phyloP scores from a whole-genome alignment of 2,113 vertebrate species.

The Crotalus helleri region DNA sequence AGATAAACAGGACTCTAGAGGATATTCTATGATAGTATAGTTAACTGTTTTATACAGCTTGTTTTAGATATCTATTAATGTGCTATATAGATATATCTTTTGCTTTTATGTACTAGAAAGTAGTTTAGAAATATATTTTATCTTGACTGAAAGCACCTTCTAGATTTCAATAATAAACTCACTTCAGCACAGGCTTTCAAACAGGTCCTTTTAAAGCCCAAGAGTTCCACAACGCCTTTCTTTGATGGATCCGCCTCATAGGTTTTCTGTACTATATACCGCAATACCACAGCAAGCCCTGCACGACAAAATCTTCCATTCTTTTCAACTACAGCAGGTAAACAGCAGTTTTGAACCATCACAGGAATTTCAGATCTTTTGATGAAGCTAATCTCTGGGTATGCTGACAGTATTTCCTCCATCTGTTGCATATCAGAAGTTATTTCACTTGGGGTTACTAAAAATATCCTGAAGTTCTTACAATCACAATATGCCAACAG shows the following conservation, averaged over 20 bases:
- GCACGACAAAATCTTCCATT: constrained; percentile 83
- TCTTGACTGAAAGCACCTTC: background rate
- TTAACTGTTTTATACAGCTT: background rate
- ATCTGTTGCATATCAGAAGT: constrained; percentile 45
- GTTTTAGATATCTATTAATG: constrained; percentile 2
- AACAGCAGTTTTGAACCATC: constrained; percentile 80
- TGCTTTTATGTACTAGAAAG: background rate
- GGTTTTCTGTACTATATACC: constrained; percentile 82
- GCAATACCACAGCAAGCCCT: constrained; percentile 89
- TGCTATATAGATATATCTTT: background rate
- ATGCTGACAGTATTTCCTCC: constrained; percentile 48
- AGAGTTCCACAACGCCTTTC: constrained; percentile 79
- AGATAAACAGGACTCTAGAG: background rate
- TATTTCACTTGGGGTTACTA: constrained; percentile 67
- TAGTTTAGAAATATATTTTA: background rate
- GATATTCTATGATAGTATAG: background rate
- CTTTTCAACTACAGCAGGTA: constrained; percentile 80
- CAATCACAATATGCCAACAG: constrained; percentile 91
- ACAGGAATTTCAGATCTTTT: constrained; percentile 71
- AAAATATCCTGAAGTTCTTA: constrained; percentile 78
- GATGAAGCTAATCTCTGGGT: constrained; percentile 65
- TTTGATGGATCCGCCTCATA: constrained; percentile 72
- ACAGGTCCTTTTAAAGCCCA: constrained; percentile 98
- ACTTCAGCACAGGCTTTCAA: constrained; percentile 98
- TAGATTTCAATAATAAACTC: constrained; percentile 52